Evolutionary conservation across 2,797 vertebrate species (phyloP).

Genomic region (Agapornis canus): DNA sequence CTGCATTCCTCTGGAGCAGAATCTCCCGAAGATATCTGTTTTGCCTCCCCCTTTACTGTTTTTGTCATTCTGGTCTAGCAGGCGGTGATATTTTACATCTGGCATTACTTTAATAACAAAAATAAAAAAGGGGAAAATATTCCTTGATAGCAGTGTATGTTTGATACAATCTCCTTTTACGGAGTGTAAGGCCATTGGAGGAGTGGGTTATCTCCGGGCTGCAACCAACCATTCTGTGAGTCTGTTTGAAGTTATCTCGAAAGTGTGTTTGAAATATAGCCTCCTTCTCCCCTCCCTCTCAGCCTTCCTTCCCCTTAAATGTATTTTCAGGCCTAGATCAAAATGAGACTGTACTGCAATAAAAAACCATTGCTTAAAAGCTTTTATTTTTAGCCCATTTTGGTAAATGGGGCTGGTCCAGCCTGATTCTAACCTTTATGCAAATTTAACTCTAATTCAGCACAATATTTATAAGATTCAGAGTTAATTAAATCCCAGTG

Average conservation of each 20-base stretch:
- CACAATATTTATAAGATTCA: constrained; percentile 78
- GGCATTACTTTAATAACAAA: constrained; percentile 62
- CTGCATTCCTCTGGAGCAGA: neutral
- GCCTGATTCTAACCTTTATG: constrained; percentile 70
- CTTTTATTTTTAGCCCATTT: constrained; percentile 28
- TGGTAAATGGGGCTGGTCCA: constrained; percentile 51
- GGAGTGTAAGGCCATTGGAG: constrained; percentile 57
- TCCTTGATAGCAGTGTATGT: constrained; percentile 33
- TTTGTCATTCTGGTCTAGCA: constrained; percentile 31
- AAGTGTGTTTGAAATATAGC: constrained; percentile 65
- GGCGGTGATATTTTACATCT: constrained; percentile 35
- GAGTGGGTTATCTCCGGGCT: constrained; percentile 54
- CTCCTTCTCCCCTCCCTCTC: constrained; percentile 9
- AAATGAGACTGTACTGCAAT: constrained; percentile 15
- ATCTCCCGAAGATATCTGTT: neutral
- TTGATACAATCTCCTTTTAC: constrained; percentile 53
- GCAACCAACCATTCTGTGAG: constrained; percentile 64
- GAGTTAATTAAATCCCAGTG: constrained; percentile 77
- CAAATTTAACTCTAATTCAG: constrained; percentile 74
- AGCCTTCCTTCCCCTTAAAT: constrained; percentile 48
- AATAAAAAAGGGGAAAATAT: constrained; percentile 58
- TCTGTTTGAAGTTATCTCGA: constrained; percentile 70
- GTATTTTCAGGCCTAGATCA: constrained; percentile 36
- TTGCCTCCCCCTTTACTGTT: neutral
- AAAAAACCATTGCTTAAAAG: constrained; percentile 27